These are phyloP conservation scores for Camelus bactrianus DNA, from an alignment of 2,113 vertebrate genomes.

Conservation along the genomic window DNA sequence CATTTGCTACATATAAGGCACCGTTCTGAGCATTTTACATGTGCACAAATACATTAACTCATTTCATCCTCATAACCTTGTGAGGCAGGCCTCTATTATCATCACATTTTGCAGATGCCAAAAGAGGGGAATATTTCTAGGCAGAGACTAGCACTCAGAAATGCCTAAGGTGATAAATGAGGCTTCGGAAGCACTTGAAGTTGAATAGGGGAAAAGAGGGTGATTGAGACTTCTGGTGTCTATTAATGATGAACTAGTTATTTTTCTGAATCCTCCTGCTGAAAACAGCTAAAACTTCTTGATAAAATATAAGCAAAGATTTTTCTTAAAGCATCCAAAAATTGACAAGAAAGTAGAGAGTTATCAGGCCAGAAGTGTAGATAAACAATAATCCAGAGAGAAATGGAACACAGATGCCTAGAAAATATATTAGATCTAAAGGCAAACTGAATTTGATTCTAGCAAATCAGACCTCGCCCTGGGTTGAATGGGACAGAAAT, in stretches of 20 bases:
- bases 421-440: neutral
- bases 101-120: neutral
- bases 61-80: neutral
- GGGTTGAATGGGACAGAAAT: neutral
- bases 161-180: neutral
- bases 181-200: slow-evolving; percentile 4
- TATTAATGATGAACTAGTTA: neutral
- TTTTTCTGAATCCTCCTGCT: neutral
- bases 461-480: neutral
- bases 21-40: neutral
- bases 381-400: neutral
- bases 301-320: neutral
- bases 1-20: neutral
- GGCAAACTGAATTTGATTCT: neutral
- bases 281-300: neutral
- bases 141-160: neutral
- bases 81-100: neutral
- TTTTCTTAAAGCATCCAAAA: neutral
- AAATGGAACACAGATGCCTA: neutral
- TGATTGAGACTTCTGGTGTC: neutral
- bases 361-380: neutral
- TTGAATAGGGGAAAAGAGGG: neutral
- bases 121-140: neutral
- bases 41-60: neutral
- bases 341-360: neutral